These are phyloP conservation scores for Tribolium freemani DNA, from an alignment of 2,888 invertebrate species.

Conservation along the genomic window DNA sequence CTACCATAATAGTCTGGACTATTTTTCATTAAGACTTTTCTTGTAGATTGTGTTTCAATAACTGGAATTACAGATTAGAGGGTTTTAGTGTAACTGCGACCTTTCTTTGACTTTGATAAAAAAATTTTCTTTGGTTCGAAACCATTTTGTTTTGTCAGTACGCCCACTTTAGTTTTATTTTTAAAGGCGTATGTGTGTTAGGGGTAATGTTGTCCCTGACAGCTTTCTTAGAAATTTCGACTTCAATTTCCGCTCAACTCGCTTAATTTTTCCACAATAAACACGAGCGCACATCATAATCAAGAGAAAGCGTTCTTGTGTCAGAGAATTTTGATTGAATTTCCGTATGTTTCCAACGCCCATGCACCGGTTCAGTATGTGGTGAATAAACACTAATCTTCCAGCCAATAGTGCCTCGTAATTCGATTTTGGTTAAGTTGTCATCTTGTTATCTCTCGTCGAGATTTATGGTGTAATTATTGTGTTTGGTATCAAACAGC, in stretches of 20 bases:
- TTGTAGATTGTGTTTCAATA: no score
- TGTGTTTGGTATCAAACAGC: not conserved
- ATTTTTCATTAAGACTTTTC: not conserved
- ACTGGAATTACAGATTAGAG: no score
- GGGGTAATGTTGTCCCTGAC: no score
- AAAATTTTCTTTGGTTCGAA: no score
- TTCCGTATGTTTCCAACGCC: not conserved
- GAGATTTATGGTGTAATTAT: constrained; percentile 23
- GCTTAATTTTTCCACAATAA: not conserved
- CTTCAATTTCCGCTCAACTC: not conserved
- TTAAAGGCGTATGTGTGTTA: no score
- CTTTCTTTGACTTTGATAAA: no score
- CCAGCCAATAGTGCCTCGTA: not conserved
- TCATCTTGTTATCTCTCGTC: constrained; percentile 8
- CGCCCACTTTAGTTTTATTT: no score
- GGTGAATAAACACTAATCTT: not conserved
- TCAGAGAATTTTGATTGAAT: not conserved
- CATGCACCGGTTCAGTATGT: no score
- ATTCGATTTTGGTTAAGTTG: constrained; percentile 4
- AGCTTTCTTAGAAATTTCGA: not conserved
- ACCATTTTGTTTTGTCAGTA: no score
- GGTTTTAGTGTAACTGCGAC: no score
- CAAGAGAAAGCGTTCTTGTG: not conserved
- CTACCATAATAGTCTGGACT: not conserved
- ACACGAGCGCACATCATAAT: not conserved